Base-by-base conservation (phyloP, 2,797 vertebrate species). In the Tapera naevia region DNA sequence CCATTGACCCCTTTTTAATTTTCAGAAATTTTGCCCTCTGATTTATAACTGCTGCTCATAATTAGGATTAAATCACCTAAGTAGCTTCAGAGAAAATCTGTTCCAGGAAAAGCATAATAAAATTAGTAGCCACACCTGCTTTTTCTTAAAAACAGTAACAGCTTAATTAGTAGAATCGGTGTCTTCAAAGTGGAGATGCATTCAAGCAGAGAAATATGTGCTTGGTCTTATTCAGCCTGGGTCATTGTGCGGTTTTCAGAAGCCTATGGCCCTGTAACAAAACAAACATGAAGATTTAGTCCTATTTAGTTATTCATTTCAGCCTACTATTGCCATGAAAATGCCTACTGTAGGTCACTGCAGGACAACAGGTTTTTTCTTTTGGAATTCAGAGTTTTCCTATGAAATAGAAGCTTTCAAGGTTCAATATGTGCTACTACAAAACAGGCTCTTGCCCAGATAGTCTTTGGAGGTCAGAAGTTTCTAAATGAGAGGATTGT, bases 301-400 rank as follows among this genome's bases (percentile, higher is more conserved):
- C 32, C 56, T 18, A 2, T 12, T 41, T 7, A 25, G 22, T 10
- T 57, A 18, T 1, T 3, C 10, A 1, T 4, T 53, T n/a, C 5
- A 61, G n/a, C 10, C 24, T 17, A 1, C 3, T 19, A 37, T 17
- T n/a, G 61, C n/a, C 1, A 0, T 12, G 53, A 10, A 17, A 27
- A 2, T 1, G 5, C 37, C 25, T 13, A 7, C 0, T 4, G 0
- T 2, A 1, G 10, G 25, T 37, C 23, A 5, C 30, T 79, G 72
- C 57, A 48, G 81, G 54, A 28, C 28, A 64, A 0, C 33, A 3
- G 4, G 0, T 14, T 1, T 13, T 13, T 1, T 13, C 18, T n/a
- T n/a, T 50, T 17, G 9, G 10, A 41, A 11, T 11, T 37, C 16
- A 1, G 15, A 14, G 13, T 10, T 37, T 37, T 53, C 37, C 65